These are phyloP conservation scores for Mactra quadrangularis DNA, from an alignment of 1,140 invertebrate genomes.

Conservation along the genomic window DNA sequence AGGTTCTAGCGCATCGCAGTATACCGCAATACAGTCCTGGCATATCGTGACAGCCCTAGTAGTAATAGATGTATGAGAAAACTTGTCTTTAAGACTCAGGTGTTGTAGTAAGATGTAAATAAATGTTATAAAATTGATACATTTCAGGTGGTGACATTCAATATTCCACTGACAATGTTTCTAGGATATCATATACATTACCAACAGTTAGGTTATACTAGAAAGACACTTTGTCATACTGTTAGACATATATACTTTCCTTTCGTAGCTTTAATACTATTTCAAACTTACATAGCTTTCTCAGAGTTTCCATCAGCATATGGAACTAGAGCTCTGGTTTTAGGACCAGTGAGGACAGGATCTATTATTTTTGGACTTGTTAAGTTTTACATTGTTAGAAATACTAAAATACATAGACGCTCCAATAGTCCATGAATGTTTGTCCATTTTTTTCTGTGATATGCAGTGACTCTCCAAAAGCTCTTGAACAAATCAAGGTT, in stretches of 20 bases:
- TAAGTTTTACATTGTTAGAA: conserved; percentile 36
- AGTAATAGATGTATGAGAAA: no score
- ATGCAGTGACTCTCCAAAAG: no score
- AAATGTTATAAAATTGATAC: no score
- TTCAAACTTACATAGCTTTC: conserved; percentile 90
- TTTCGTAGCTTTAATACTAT: conserved; percentile 86
- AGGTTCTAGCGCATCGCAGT: no score
- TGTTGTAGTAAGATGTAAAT: no score
- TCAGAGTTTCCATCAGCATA: conserved; percentile 91
- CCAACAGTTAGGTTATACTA: conserved; percentile 7
- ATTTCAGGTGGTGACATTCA: conserved; percentile 87
- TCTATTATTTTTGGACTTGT: conserved; percentile 88
- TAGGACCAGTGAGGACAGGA: conserved; percentile 93
- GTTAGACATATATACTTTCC: conserved; percentile 67
- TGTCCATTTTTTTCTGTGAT: no score
- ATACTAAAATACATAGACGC: conserved; percentile 31
- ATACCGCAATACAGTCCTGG: no score
- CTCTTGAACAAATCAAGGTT: no score
- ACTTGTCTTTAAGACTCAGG: no score
- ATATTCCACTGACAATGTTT: conserved; percentile 89
- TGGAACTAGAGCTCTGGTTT: conserved; percentile 90
- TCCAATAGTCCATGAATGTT: not conserved
- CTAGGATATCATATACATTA: conserved; percentile 87
- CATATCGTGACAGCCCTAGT: no score
- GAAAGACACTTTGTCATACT: conserved; percentile 51